Percentiles rank a stretch among this genome's conserved stretches.
Conservation (phyloP, 2,797 vertebrate species). For the Channa striata region DNA sequence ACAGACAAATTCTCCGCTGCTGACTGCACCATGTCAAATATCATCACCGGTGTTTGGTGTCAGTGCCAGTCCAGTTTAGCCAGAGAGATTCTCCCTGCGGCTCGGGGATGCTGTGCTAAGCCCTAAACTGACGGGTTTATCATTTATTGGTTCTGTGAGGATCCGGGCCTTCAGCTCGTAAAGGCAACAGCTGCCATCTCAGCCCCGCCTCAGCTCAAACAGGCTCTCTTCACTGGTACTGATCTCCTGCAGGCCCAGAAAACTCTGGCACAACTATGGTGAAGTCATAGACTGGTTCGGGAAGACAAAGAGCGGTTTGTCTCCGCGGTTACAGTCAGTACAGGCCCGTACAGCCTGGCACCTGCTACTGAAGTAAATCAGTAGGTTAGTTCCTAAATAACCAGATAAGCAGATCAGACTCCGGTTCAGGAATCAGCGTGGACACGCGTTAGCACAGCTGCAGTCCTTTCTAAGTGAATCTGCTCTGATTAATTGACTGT, state of each 20-base stretch:
- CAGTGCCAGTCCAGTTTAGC: background rate
- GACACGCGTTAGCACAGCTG: background rate
- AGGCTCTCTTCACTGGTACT: background rate
- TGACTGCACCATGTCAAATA: background rate
- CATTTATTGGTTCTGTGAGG: constrained; percentile 25
- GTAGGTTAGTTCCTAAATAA: background rate
- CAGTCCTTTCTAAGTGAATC: background rate
- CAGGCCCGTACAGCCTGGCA: background rate
- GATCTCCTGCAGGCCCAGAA: background rate
- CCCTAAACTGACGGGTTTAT: constrained; percentile 40
- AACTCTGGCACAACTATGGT: background rate
- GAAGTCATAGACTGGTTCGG: background rate
- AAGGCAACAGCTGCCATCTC: constrained; percentile 36
- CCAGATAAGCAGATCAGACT: background rate
- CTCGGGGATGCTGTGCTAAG: constrained; percentile 27
- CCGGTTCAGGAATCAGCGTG: background rate
- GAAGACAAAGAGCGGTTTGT: background rate
- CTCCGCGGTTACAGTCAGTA: background rate
- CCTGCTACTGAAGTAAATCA: background rate
- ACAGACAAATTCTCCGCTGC: background rate
- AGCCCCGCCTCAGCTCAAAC: constrained; percentile 7
- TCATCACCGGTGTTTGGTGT: background rate
- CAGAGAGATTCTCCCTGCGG: constrained; percentile 11
- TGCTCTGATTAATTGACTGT: constrained; percentile 1
- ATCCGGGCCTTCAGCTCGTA: constrained; percentile 24